A percentile compares a stretch with the other conserved stretches of the same genome.
phyloP scores from a whole-genome alignment of 2,113 vertebrate genomes.

The Strix aluco region DNA sequence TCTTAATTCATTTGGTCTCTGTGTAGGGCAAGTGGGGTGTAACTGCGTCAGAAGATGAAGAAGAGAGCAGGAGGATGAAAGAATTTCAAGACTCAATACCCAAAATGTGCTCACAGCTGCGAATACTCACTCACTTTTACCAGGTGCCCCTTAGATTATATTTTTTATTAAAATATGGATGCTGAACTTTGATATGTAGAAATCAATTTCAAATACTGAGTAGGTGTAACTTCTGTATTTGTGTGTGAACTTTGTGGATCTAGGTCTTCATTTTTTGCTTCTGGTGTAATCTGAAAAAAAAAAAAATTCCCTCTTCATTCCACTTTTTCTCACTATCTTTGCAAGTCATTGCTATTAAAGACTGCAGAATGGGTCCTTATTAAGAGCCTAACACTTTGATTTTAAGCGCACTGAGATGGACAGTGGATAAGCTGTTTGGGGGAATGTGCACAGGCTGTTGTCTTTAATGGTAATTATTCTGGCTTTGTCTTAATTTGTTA shows the following conservation, averaged over 20 bases:
- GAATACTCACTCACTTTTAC: conserved; percentile 94
- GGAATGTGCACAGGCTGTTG: rapidly evolving
- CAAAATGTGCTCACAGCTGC: conserved; percentile 93
- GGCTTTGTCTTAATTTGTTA: neutral
- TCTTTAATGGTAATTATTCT: neutral
- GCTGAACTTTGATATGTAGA: neutral
- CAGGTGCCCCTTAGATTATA: conserved; percentile 79
- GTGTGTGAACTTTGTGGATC: neutral
- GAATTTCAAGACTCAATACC: conserved; percentile 92
- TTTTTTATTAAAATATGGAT: neutral
- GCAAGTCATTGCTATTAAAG: neutral
- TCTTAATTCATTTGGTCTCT: neutral
- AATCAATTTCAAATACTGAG: neutral
- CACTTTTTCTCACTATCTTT: neutral
- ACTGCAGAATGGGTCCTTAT: neutral
- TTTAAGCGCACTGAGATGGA: neutral
- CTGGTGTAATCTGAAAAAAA: neutral
- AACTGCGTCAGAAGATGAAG: conserved; percentile 86
- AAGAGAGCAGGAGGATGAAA: conserved; percentile 84
- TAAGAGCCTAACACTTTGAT: neutral
- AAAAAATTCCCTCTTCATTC: neutral
- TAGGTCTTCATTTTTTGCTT: neutral
- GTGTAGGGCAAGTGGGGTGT: conserved; percentile 92
- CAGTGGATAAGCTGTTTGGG: neutral
- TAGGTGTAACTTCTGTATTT: neutral